These are phyloP conservation scores for Cotesia congregata DNA, from an alignment of 2,888 invertebrate genomes.

Conservation along the genomic window DNA sequence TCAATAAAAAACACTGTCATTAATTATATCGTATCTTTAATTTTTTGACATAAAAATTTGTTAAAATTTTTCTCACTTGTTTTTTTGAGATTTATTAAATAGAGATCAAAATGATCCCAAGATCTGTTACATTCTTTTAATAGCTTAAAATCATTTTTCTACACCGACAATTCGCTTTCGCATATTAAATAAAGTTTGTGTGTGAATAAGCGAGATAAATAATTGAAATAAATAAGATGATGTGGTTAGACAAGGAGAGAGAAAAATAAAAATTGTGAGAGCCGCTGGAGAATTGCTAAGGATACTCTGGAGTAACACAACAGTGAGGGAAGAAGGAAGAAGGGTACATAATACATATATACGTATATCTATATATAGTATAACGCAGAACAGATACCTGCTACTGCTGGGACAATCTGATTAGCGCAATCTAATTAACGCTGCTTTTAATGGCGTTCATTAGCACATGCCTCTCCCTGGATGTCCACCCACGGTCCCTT, in stretches of 20 bases:
- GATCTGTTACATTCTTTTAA: no score
- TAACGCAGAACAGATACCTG: constrained; percentile 60
- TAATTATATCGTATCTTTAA: no score
- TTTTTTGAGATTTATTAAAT: no score
- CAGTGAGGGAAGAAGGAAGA: constrained; percentile 11
- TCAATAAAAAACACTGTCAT: no score
- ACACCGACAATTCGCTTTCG: not conserved
- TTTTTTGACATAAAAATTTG: no score
- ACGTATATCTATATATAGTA: constrained; percentile 16
- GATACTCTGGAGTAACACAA: constrained; percentile 1
- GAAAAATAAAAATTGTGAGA: constrained; percentile 38
- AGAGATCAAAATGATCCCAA: no score
- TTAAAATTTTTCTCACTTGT: no score
- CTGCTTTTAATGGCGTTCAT: constrained; percentile 71
- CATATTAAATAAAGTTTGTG: not conserved
- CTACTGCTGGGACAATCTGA: constrained; percentile 64
- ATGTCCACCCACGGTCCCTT: constrained; percentile 49
- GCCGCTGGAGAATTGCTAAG: constrained; percentile 5
- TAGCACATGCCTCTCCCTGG: constrained; percentile 65
- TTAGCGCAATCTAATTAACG: constrained; percentile 70
- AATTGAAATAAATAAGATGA: constrained; percentile 42
- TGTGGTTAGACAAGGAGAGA: constrained; percentile 21
- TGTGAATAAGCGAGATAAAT: constrained; percentile 31
- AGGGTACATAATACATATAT: constrained; percentile 19
- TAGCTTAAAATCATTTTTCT: not conserved